Base-by-base conservation (phyloP, 2,113 vertebrate species). In the Dromaius novaehollandiae region DNA sequence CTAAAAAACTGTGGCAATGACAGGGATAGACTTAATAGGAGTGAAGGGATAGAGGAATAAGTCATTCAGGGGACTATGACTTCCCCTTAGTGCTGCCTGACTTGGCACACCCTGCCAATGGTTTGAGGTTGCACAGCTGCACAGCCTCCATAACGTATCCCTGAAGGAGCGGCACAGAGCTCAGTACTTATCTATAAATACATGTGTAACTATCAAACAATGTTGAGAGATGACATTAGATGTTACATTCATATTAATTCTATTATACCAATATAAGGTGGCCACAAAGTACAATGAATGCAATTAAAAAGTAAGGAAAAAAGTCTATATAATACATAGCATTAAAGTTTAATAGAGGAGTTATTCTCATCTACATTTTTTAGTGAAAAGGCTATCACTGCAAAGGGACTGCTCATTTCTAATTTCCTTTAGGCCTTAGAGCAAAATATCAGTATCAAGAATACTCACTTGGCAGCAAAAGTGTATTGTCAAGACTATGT, bases 331-430 rank as follows among this genome's bases (percentile, higher is more conserved):
- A 58, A 88, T 51, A 30, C 10, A 21, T 11, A 74, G 22, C 34
- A 93, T 87, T 91, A 87, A 75, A 75, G 70, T 89, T 87, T 94
- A 89, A 95, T 91, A 55, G 77, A 19, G 38, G 17, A 92, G 51
- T 51, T 82, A 55, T 32, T 46, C 12, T 87, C 55, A 55, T 40
- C 65, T 76, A 74, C 56, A 60, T 76, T 94, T 95, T 94, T 66
- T 65, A 68, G 42, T 73, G 32, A 60, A 79, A 78, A 63, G 2
- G 22, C 56, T 82, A 55, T 87, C 83, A 64, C 22, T 56, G 46
- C 20, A 79, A 85, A 70, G 21, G 3, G 34, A 55, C 44, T 50
- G 30, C 26, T 78, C 0, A 1, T 38, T 84, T 81, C 44, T n/a
- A 66, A 20, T 69, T 81, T 94, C 16, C 36, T 90, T 75, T 60